Percentiles rank a stretch among this genome's conserved stretches.
These are phyloP conservation scores for Atta colombica DNA, from an alignment of 1,140 invertebrate species.

Conservation along the genomic window DNA sequence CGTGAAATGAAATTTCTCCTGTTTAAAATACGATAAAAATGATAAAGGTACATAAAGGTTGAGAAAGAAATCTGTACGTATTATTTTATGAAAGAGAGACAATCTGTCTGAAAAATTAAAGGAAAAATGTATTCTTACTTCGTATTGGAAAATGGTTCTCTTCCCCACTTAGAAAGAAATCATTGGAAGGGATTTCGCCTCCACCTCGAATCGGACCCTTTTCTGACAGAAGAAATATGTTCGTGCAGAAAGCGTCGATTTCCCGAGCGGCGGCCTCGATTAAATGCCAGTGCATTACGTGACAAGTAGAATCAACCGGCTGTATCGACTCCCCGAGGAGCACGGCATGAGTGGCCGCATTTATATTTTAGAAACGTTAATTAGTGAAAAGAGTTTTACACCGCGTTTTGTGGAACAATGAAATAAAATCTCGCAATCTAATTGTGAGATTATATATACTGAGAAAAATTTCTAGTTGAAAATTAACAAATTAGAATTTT, in stretches of 20 bases:
- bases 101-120: neutral
- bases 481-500: too few species aligned
- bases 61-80: neutral
- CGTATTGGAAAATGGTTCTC: neutral
- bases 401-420: neutral
- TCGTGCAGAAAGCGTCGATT: conserved; percentile 25
- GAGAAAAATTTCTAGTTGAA: too few species aligned
- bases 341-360: conserved; percentile 19
- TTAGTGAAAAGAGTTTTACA: conserved; percentile 6
- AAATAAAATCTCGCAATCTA: neutral
- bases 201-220: neutral
- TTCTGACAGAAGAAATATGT: conserved; percentile 30
- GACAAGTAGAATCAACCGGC: conserved; percentile 35
- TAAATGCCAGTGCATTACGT: conserved; percentile 27
- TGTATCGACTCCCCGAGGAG: conserved; percentile 31
- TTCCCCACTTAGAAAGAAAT: neutral
- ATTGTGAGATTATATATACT: neutral
- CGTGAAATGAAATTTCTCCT: neutral
- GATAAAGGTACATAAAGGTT: too few species aligned
- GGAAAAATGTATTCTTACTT: neutral
- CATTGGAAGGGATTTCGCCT: neutral
- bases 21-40: neutral
- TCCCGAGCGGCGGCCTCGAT: conserved; percentile 20
- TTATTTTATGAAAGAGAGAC: neutral
- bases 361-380: conserved; percentile 51